phyloP scores from a whole-genome alignment of 2,113 vertebrate genomes.

The Rhipidura dahli region DNA sequence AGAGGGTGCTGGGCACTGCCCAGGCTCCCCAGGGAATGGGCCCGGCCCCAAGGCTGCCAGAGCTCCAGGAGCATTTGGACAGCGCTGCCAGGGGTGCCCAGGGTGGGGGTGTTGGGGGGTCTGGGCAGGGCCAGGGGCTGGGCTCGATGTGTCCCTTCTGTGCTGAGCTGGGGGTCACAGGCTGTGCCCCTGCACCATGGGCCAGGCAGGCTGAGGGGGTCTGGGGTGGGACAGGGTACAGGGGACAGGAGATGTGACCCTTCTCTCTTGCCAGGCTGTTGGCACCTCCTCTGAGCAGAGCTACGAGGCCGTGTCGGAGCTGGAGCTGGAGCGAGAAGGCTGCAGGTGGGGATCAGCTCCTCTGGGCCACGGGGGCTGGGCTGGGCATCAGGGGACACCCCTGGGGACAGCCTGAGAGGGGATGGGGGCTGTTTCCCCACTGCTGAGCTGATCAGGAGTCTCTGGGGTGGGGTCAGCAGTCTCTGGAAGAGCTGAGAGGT shows the following conservation, averaged over 20 bases:
- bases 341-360: slow-evolving; percentile 52
- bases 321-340: slow-evolving; percentile 39
- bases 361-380: background rate
- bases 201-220: background rate
- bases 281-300: slow-evolving; percentile 42
- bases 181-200: fast-evolving
- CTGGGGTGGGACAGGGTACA: background rate
- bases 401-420: background rate
- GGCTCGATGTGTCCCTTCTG: background rate
- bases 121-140: fast-evolving
- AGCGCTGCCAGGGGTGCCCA: fast-evolving
- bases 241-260: background rate
- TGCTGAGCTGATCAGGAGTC: fast-evolving
- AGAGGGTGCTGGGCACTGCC: background rate
- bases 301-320: slow-evolving; percentile 43
- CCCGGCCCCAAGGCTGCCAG: background rate
- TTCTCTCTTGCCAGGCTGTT: background rate
- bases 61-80: background rate
- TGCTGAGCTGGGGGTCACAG: background rate
- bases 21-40: background rate
- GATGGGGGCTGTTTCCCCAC: fast-evolving
- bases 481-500: background rate
- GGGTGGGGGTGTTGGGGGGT: background rate
- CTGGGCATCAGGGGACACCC: background rate
- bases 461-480: background rate